Base-by-base conservation (phyloP, 2,113 vertebrate species). In the Crotalus helleri region DNA sequence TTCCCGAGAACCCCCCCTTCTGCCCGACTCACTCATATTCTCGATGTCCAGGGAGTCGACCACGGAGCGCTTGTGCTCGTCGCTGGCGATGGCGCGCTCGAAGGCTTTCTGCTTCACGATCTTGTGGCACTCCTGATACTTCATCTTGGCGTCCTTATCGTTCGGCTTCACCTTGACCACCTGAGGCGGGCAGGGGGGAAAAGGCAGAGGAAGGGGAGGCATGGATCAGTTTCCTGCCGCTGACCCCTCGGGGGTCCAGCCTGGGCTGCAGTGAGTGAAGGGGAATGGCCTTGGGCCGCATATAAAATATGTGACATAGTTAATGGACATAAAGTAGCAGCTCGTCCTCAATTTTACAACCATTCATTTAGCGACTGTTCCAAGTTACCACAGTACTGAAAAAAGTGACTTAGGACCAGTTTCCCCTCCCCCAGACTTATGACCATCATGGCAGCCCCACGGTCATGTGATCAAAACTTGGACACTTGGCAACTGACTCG, bases 51-150 rank as follows among this genome's bases (percentile, higher is more conserved):
- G 96, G 0, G 98, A 98, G 96, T 99, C 99, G 0, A 99, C 99
- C 0, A 99, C 99, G 0, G 99, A 99, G 88, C 98, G 98, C 90
- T 98, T 99, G 93, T 97, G 98, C 97, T 99, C 98, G 0, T 99
- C 99, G 0, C 98, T 98, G 53, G 99, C 99, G 0, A 99, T 99
- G 90, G 99, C 99, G 64, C 98, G 97, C 95, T 99, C 99, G 0
- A 99, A 99, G 0, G 99, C 99, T 95, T 99, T 99, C 97, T 98
- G 99, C 92, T 99, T 99, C 88, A 99, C 99, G 0, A 99, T 98
- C 97, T 98, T 99, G 97, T 98, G 98, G 96, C 99, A 99, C 95
- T 99, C 99, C 96, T 99, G 99, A 95, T 98, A 99, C 92, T 99
- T 99, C 97, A 99, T 97, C 95, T 97, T 98, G 86, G 99, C 99